These are phyloP conservation scores for Achroia grisella DNA, from an alignment of 1,140 invertebrate genomes.

Conservation along the genomic window DNA sequence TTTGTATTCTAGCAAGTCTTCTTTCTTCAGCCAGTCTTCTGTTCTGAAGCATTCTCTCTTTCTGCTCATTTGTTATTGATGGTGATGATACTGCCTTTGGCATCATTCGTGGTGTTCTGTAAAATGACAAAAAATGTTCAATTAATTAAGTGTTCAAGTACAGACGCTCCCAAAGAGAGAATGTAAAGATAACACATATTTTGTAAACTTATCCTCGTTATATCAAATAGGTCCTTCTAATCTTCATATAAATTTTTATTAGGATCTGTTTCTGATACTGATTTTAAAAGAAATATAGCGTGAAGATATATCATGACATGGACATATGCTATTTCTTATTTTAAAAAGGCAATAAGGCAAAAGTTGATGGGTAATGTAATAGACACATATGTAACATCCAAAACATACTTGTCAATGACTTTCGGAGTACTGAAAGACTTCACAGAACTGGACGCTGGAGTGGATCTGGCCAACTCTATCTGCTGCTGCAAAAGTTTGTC, in stretches of 20 bases:
- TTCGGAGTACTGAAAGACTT: constrained; percentile 22
- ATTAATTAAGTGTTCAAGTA: no score
- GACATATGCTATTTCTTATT: no score
- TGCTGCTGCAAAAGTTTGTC: constrained; percentile 65
- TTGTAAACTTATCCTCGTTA: no score
- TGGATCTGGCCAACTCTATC: constrained; percentile 55
- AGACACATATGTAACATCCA: background rate
- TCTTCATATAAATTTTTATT: no score
- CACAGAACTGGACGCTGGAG: constrained; percentile 36
- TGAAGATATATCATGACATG: no score
- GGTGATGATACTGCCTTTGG: constrained; percentile 56
- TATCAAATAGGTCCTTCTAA: no score
- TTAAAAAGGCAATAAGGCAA: no score
- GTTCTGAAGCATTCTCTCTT: constrained; percentile 61
- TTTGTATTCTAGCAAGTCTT: constrained; percentile 44
- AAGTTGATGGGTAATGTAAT: no score
- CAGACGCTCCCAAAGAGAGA: no score
- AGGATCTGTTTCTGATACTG: no score
- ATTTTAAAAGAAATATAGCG: no score
- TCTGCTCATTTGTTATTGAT: constrained; percentile 61
- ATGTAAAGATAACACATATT: no score
- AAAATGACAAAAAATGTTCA: constrained; percentile 5
- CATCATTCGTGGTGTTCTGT: constrained; percentile 18
- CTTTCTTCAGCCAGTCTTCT: constrained; percentile 62
- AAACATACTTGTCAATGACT: constrained; percentile 23